Conservation (phyloP, 2,888 invertebrate genomes). For the Macrosiphum euphorbiae region DNA sequence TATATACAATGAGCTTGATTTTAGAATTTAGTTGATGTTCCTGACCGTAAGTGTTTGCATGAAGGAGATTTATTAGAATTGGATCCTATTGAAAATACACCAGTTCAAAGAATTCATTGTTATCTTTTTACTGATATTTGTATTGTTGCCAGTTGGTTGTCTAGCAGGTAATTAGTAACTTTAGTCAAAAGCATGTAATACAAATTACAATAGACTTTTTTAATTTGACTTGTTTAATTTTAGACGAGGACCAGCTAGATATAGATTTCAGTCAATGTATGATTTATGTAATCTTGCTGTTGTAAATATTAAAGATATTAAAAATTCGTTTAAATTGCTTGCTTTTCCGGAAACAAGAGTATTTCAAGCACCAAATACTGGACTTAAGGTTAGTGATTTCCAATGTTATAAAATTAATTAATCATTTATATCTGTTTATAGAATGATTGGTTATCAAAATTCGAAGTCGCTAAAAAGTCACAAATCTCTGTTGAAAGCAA, state of each 20-base stretch:
- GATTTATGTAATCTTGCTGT: constrained; percentile 91
- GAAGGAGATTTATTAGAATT: constrained; percentile 93
- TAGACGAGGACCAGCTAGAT: constrained; percentile 82
- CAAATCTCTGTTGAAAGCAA: constrained; percentile 60
- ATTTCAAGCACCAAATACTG: constrained; percentile 86
- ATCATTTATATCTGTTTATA: constrained; percentile 69
- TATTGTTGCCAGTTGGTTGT: constrained; percentile 83
- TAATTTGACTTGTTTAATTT: constrained; percentile 65
- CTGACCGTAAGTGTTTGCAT: constrained; percentile 84
- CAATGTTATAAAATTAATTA: constrained; percentile 14
- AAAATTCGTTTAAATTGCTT: constrained; percentile 91
- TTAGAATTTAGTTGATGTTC: constrained; percentile 80
- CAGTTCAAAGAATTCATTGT: constrained; percentile 88
- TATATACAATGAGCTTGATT: constrained; percentile 49
- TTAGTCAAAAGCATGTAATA: background rate
- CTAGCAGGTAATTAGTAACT: constrained; percentile 62
- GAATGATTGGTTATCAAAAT: constrained; percentile 94
- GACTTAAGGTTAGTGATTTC: constrained; percentile 67
- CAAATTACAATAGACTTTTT: background rate
- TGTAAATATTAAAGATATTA: constrained; percentile 92
- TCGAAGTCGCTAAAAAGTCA: constrained; percentile 88
- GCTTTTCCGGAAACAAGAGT: constrained; percentile 94
- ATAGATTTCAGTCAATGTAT: constrained; percentile 86
- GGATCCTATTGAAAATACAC: constrained; percentile 87
- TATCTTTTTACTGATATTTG: constrained; percentile 94